These are phyloP conservation scores for Odocoileus hemionus DNA, from an alignment of 2,113 vertebrate genomes.

Conservation along the genomic window DNA sequence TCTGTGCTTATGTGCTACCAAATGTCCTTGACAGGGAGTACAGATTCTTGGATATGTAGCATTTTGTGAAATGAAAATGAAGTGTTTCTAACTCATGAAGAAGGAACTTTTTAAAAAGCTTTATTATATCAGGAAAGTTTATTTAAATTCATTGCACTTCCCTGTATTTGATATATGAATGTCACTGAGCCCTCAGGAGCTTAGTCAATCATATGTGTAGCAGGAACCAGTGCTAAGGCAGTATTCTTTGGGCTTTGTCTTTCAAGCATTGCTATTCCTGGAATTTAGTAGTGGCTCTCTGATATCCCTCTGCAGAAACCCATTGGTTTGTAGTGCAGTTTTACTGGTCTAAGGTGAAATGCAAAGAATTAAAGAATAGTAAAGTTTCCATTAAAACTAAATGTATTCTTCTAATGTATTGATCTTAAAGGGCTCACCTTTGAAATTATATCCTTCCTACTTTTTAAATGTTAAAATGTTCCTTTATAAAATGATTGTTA, in stretches of 20 bases:
- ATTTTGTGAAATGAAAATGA: conserved; percentile 34
- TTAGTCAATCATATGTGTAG: background rate
- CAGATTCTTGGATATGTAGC: conserved; percentile 24
- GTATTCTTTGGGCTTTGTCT: background rate
- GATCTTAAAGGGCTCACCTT: conserved; percentile 29
- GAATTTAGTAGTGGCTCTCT: background rate
- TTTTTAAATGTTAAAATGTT: conserved; percentile 28
- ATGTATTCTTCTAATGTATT: background rate
- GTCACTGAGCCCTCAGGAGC: background rate
- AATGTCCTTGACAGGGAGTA: conserved; percentile 5
- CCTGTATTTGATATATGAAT: background rate
- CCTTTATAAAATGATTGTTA: conserved; percentile 31
- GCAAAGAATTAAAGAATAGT: background rate
- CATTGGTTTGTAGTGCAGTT: background rate
- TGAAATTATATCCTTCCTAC: conserved; percentile 25
- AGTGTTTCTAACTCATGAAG: conserved; percentile 6
- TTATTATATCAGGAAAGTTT: background rate
- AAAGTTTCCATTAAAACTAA: conserved; percentile 26
- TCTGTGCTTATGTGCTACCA: conserved; percentile 18
- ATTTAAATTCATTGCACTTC: background rate
- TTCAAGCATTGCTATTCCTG: conserved; percentile 10
- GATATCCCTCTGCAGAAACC: background rate
- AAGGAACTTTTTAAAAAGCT: background rate
- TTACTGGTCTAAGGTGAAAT: conserved; percentile 30
- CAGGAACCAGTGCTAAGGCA: background rate